Percentiles rank a stretch among this genome's conserved stretches.
Conservation (phyloP, 2,113 vertebrate species). For the Alligator mississippiensis region DNA sequence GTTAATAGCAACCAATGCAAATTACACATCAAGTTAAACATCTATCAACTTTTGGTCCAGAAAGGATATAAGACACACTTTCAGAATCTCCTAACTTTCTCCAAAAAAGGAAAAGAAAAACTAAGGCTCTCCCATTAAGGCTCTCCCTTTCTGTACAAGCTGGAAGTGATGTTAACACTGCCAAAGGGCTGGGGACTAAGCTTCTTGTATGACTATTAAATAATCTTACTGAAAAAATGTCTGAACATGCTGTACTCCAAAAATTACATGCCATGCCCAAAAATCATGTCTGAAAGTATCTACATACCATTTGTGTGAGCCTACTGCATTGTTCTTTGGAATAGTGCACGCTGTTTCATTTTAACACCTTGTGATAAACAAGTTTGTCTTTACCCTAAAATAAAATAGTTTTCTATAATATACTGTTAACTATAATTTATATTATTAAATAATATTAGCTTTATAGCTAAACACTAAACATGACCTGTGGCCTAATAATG, state of each 20-base stretch:
- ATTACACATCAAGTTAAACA: not conserved
- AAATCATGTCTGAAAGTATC: not conserved
- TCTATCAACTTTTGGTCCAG: not conserved
- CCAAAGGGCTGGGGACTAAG: fast-evolving
- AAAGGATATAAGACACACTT: not conserved
- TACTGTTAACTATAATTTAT: too few species aligned
- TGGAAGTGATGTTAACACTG: not conserved
- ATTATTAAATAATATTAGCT: too few species aligned
- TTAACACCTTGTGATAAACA: not conserved
- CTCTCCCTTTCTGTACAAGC: not conserved
- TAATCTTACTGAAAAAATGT: not conserved
- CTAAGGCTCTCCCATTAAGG: not conserved
- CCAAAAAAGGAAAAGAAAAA: not conserved
- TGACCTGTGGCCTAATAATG: too few species aligned
- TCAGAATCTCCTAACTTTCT: not conserved
- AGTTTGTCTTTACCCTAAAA: too few species aligned
- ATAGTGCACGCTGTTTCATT: not conserved
- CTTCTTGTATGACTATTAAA: not conserved
- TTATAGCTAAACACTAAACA: too few species aligned
- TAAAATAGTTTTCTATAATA: too few species aligned
- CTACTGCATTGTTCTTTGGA: fast-evolving
- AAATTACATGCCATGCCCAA: not conserved
- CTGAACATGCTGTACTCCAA: not conserved
- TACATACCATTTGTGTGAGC: fast-evolving
- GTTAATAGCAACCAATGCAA: too few species aligned